Base-by-base conservation (phyloP, 2,888 invertebrate species). In the Cheiracanthium punctorium region DNA sequence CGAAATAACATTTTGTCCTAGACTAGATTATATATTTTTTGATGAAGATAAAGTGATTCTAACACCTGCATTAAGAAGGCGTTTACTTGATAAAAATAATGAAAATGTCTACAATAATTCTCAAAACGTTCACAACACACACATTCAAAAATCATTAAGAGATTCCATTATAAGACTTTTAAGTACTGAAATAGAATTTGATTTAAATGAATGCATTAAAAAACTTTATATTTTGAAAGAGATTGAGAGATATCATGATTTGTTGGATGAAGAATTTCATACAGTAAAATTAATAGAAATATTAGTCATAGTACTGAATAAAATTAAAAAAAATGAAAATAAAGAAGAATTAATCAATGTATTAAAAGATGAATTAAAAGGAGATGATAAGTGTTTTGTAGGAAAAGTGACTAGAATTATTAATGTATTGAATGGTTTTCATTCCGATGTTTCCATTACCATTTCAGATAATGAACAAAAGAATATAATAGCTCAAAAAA, bases 331-430 rank as follows among this genome's bases (percentile, higher is more conserved):
- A 30, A 29, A 67, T 17, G 32, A 67, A 37, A 67, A 67, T 58
- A 24, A 58, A 58, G 12, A 58, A 24, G 58, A 58, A 58, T 58
- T 58, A 58, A 58, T 58, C 1, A 67, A 30, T n/a, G 32, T 67
- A 67, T 67, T 32, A 30, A 67, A 67, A 67, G 17, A 58, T 58
- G 30, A 67, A 67, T 67, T 67, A 67, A 67, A 67, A 67, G 67
- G 32, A 67, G 67, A 67, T 67, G 32, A 67, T n/a, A 67, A 67
- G 30, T 30, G 67, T 30, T 67, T 67, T 67, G 67, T 67, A 30
- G 67, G 67, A 17, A 67, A 67, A 67, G 67, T 67, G 30, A 67
- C 67, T 1, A 67, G 67, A 30, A 67, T 30, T 17, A 20, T 67
- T 17, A 30, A 32, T 67, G n/a, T n/a, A n/a, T n/a, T n/a, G n/a